Percentiles rank a stretch among this genome's conserved stretches.
Evolutionary conservation across 2,888 invertebrate genomes (phyloP).

Genomic region (Epinotia nisella): DNA sequence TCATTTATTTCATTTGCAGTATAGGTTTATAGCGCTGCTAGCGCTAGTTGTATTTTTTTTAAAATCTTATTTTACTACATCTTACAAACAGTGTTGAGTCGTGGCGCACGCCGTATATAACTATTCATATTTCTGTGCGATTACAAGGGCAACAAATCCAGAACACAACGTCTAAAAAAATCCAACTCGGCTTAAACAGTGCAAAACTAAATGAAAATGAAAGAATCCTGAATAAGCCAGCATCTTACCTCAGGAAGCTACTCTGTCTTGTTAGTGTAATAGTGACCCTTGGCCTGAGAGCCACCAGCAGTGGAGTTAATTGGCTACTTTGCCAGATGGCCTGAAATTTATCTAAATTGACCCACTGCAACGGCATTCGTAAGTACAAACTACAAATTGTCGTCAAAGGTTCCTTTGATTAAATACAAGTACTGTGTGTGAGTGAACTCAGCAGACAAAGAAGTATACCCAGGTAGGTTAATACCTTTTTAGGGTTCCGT

Average conservation of each 20-base stretch:
- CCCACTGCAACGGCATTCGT: constrained; percentile 8
- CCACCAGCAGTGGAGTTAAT: constrained; percentile 22
- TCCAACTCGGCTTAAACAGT: not conserved
- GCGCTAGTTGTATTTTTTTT: constrained; percentile 15
- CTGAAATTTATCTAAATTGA: constrained; percentile 34
- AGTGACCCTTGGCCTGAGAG: constrained; percentile 21
- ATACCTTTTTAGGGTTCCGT: too few species aligned
- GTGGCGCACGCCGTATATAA: not conserved
- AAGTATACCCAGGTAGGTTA: too few species aligned
- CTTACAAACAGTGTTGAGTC: constrained; percentile 1
- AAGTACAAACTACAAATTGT: not conserved
- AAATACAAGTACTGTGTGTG: constrained; percentile 54
- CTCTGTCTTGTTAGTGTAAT: constrained; percentile 25
- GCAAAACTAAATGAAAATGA: not conserved
- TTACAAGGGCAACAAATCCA: not conserved
- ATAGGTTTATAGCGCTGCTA: constrained; percentile 25
- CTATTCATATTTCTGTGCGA: not conserved
- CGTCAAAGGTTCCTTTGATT: constrained; percentile 21
- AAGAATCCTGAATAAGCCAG: not conserved
- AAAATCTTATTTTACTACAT: constrained; percentile 19
- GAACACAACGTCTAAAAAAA: not conserved
- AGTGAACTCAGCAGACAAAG: too few species aligned
- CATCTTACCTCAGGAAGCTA: constrained; percentile 15
- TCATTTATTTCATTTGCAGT: constrained; percentile 38
- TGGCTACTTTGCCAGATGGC: constrained; percentile 36